Percentiles rank a stretch among this genome's conserved stretches.
These are phyloP conservation scores for Chydorus sphaericus DNA, from an alignment of 2,888 invertebrate species.

Conservation along the genomic window DNA sequence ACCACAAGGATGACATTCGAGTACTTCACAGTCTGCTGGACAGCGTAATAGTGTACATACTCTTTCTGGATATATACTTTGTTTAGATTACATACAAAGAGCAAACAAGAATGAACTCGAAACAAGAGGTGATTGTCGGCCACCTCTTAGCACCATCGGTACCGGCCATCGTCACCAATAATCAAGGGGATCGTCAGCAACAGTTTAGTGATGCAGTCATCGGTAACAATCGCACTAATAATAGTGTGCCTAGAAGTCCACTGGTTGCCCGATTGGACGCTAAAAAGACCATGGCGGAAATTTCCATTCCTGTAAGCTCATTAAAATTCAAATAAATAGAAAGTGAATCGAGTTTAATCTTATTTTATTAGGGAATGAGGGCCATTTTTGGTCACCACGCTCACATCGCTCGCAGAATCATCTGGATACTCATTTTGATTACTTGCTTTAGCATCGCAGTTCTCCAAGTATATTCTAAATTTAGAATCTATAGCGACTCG, in stretches of 20 bases:
- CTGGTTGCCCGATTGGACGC: background rate
- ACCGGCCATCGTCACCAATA: background rate
- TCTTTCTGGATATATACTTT: no score
- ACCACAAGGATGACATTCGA: no score
- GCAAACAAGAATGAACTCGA: no score
- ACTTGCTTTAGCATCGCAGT: constrained; percentile 17
- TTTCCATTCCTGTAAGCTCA: constrained; percentile 10
- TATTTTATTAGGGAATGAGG: constrained; percentile 5
- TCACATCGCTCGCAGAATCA: constrained; percentile 10
- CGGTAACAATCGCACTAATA: background rate
- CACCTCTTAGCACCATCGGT: no score
- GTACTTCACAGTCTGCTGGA: no score
- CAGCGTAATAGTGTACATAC: no score
- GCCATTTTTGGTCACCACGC: constrained; percentile 13
- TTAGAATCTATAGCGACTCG: background rate
- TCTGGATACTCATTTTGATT: constrained; percentile 17
- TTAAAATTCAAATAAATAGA: background rate
- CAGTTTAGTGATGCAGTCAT: background rate
- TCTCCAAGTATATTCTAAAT: constrained; percentile 13
- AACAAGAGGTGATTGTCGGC: no score
- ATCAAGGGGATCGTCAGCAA: background rate
- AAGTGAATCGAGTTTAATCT: background rate
- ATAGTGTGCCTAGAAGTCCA: background rate
- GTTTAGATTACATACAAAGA: no score
- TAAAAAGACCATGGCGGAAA: constrained; percentile 14